phyloP scores from a whole-genome alignment of 2,113 vertebrate species.

The Pseudopipra pipra region DNA sequence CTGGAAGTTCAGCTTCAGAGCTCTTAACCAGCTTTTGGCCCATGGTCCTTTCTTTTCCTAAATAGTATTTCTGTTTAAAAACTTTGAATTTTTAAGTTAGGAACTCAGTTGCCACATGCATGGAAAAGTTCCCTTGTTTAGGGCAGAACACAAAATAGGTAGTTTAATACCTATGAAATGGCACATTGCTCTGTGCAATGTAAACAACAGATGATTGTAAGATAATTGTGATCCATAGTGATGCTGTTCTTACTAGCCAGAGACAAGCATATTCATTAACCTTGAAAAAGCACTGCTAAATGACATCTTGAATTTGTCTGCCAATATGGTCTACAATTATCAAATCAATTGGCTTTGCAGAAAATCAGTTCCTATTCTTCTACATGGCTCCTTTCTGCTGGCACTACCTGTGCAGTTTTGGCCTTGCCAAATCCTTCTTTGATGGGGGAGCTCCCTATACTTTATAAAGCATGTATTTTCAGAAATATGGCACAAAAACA shows the following conservation, averaged over 20 bases:
- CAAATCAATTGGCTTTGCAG: slow-evolving; percentile 75
- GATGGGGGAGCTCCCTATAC: slow-evolving; percentile 37
- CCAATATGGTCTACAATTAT: slow-evolving; percentile 78
- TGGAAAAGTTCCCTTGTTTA: background rate
- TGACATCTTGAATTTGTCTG: slow-evolving; percentile 77
- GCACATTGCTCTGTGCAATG: slow-evolving; percentile 22
- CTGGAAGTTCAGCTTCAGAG: background rate
- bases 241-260: slow-evolving; percentile 50
- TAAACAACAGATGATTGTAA: slow-evolving; percentile 65
- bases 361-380: slow-evolving; percentile 79
- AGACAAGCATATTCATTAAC: slow-evolving; percentile 74
- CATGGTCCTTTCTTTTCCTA: background rate
- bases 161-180: slow-evolving; percentile 17
- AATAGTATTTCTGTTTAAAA: slow-evolving; percentile 29
- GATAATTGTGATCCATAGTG: slow-evolving; percentile 62
- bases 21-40: background rate
- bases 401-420: slow-evolving; percentile 73
- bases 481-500: slow-evolving; percentile 61
- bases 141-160: slow-evolving; percentile 44
- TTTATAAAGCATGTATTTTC: slow-evolving; percentile 70
- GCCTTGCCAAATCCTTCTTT: slow-evolving; percentile 63
- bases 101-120: background rate
- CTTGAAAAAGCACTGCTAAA: slow-evolving; percentile 70
- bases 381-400: slow-evolving; percentile 64
- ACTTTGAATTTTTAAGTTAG: slow-evolving; percentile 20